phyloP scores from a whole-genome alignment of 2,113 vertebrate species.

The Petrocephalus zakoni region DNA sequence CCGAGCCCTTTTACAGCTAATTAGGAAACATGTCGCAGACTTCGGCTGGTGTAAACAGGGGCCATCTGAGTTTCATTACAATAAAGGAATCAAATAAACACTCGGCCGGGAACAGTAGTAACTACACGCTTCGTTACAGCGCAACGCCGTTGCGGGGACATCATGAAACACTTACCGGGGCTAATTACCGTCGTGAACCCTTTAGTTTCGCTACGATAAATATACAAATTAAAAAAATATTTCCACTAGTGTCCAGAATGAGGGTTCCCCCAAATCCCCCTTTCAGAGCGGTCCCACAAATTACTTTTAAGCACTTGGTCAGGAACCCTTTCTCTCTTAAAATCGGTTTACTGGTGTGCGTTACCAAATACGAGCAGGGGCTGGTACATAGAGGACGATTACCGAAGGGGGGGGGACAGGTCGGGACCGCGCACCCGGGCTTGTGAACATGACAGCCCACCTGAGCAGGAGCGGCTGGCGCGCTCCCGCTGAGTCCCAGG shows the following conservation, averaged over 20 bases:
- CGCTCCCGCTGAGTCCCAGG: too few relatives aligned
- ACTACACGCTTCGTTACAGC: conserved; percentile 73
- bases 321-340: not conserved
- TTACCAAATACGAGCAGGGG: not conserved
- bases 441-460: not conserved
- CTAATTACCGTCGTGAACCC: conserved; percentile 56
- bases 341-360: not conserved
- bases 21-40: conserved; percentile 55
- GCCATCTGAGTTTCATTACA: conserved; percentile 86
- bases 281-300: conserved; percentile 32
- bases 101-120: conserved; percentile 71
- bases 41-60: conserved; percentile 68
- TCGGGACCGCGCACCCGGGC: not conserved
- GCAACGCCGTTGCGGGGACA: conserved; percentile 63
- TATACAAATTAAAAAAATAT: conserved; percentile 62
- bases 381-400: not conserved
- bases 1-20: conserved; percentile 52
- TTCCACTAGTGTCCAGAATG: conserved; percentile 51
- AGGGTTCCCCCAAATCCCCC: not conserved
- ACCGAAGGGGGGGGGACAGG: not conserved
- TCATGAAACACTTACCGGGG: conserved; percentile 61
- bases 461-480: not conserved
- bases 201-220: conserved; percentile 56
- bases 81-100: conserved; percentile 82
- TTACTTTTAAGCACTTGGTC: conserved; percentile 20